Base-by-base conservation (phyloP, 2,113 vertebrate species). In the Callipepla californica region DNA sequence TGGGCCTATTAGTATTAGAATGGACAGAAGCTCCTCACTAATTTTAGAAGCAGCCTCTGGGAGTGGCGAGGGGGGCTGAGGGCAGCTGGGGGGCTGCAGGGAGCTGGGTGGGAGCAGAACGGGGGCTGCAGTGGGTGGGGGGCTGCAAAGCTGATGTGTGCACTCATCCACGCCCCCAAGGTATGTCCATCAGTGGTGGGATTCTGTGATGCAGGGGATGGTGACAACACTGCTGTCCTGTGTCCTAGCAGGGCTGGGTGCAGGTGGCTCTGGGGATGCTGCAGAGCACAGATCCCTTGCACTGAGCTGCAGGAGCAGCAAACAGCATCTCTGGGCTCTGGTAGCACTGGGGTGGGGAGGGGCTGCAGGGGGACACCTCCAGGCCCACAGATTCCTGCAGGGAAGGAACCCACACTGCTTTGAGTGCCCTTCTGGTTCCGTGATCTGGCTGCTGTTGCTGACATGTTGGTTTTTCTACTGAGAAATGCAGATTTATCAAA, bases 1-100 rank as follows among this genome's bases (percentile, higher is more conserved):
- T 94, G 94, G 94, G 74, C 74, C 97, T 97, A 95, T 97, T 97
- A 97, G 94, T 90, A 94, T 89, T 83, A 93, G 93, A 94, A 95
- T 63, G 95, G 96, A 95, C 96, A 95, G 97, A 92, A 97, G 96
- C 96, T 96, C 88, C 91, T 91, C 32, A 20, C 96, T 96, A 89
- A 77, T 93, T 95, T 93, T 84, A 92, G 90, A 92, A 77, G 90
- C 92, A 72, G 85, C 77, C n/a, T 1, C 74, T 0, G 5, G 81
- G 76, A 63, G 22, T 0, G 5, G 86, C 53, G 75, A 85, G 50
- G 57, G 51, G 22, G 7, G 44, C 1, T 0, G 63, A 25, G 32
- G 30, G 2, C 2, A 1, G 30, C 65, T 22, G 38, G 73, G 67
- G 25, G 38, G 73, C 32, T 80, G 48, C 44, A 62, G 22, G 1